Evolutionary conservation across 2,113 vertebrate species (phyloP), one percentile per base, ranked within the genome.

Genomic region (Heliornis fulica): DNA sequence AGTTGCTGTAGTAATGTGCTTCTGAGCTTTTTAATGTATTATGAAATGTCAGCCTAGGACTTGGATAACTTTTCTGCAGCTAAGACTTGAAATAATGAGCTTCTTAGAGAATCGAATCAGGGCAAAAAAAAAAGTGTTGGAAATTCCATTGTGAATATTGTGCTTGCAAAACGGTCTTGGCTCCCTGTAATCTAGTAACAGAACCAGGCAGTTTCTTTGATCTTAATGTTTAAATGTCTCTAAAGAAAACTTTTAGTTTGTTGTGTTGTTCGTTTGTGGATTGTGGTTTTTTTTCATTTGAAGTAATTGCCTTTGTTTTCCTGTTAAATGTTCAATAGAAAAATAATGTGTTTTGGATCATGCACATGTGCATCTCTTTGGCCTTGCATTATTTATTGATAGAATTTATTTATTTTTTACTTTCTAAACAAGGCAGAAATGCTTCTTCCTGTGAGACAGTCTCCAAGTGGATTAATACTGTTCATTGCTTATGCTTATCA

Each of bases 201-300:
- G n/a, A 81, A 90, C 23, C 66, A 95, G 71, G 38, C 59, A 84
- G 46, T 75, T 89, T 84, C 92, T 97, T 97, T 95, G 93, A 97
- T 95, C 92, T 94, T 75, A 68, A 28, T 80, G 83, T 96, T 96
- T 89, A 93, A 94, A 90, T 60, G 89, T 97, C 87, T 96, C 92
- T 79, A 81, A 90, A 96, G 79, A 92, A 95, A 97, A 92, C 48
- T 91, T 91, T 93, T 89, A 70, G 89, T 15, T 79, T 48, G 23
- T 26, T 51, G 50, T 26, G 50, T 51, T 28, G 14, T 15, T 26
- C 15, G 13, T 26, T 51, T 51, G 48, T 50, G 46, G 21, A 11
- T 50, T 46, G 18, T 53, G 80, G 74, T 88, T 90, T 81, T 83
- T 43, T 94, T 96, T 83, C 78, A 95, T 74, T 90, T 96, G 81